A percentile compares a stretch with the other conserved stretches of the same genome.
Evolutionary conservation across 1,140 invertebrate species (phyloP).

Genomic region (Mylabris phalerata): DNA sequence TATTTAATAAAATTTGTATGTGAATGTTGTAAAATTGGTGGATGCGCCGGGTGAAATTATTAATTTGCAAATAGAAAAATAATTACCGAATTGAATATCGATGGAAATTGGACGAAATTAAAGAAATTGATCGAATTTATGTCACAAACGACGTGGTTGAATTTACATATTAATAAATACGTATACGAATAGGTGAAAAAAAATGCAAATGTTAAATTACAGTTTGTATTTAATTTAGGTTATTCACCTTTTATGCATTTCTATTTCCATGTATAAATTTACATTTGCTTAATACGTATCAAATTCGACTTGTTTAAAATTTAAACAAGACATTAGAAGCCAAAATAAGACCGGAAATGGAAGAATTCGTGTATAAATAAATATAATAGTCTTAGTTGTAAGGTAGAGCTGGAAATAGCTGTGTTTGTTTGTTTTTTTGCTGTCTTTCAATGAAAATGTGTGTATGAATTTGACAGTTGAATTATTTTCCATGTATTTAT

Average conservation of each 20-base stretch:
- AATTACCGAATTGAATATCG: too few species aligned
- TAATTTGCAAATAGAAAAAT: too few species aligned
- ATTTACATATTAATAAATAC: too few species aligned
- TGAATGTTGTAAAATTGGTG: too few species aligned
- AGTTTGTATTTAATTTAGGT: background rate
- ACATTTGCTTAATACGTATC: slow-evolving; percentile 17
- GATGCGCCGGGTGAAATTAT: too few species aligned
- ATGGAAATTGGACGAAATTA: too few species aligned
- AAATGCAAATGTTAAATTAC: too few species aligned
- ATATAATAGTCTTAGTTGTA: slow-evolving; percentile 11
- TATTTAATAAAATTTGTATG: too few species aligned
- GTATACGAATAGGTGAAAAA: too few species aligned
- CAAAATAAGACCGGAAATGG: slow-evolving; percentile 16
- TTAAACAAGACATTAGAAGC: slow-evolving; percentile 17
- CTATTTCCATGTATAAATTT: slow-evolving; percentile 15
- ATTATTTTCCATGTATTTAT: slow-evolving; percentile 25
- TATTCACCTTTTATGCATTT: slow-evolving; percentile 3
- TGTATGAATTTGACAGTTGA: slow-evolving; percentile 24
- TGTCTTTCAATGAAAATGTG: slow-evolving; percentile 21
- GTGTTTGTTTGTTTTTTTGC: background rate
- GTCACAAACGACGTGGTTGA: too few species aligned
- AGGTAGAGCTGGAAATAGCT: slow-evolving; percentile 1
- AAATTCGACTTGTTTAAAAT: slow-evolving; percentile 23
- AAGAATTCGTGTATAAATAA: slow-evolving; percentile 25
- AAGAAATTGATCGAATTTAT: too few species aligned